Percentiles rank a stretch among this genome's conserved stretches.
phyloP scores from a whole-genome alignment of 2,888 invertebrate species.

The Arrhopalites spinosus region DNA sequence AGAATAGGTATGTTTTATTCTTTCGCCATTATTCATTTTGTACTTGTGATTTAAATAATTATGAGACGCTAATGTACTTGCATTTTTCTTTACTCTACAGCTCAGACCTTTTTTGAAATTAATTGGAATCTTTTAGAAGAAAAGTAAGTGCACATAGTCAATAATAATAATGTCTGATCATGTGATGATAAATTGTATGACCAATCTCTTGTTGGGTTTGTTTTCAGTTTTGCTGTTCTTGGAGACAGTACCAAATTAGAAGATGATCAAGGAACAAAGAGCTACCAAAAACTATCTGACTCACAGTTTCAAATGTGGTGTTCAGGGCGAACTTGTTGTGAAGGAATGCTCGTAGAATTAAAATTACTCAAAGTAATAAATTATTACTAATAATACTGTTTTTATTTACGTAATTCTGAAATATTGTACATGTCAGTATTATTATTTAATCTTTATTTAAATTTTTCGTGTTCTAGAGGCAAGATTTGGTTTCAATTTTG shows the following conservation, averaged over 20 bases:
- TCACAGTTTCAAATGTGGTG: slow-evolving; percentile 56
- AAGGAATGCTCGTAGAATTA: slow-evolving; percentile 94
- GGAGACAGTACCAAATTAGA: slow-evolving; percentile 52
- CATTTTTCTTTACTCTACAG: slow-evolving; percentile 15
- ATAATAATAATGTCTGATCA: no score
- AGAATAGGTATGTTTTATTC: slow-evolving; percentile 42
- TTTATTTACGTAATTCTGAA: background rate
- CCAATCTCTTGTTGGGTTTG: no score
- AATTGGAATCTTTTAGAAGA: slow-evolving; percentile 55
- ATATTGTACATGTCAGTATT: background rate
- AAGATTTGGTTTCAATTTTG: slow-evolving; percentile 88
- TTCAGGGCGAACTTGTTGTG: slow-evolving; percentile 84
- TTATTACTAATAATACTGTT: background rate
- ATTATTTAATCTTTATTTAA: background rate
- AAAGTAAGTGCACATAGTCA: no score
- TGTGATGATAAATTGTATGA: no score
- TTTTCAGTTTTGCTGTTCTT: slow-evolving; percentile 48
- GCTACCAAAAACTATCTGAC: slow-evolving; percentile 54
- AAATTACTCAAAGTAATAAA: slow-evolving; percentile 79
- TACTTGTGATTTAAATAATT: no score
- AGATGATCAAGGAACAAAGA: slow-evolving; percentile 53
- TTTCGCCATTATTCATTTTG: no score
- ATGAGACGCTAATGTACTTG: no score
- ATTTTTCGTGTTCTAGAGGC: slow-evolving; percentile 66
- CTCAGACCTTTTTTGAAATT: slow-evolving; percentile 54